These are phyloP conservation scores for Pterocles gutturalis DNA, from an alignment of 2,113 vertebrate genomes.

Conservation along the genomic window DNA sequence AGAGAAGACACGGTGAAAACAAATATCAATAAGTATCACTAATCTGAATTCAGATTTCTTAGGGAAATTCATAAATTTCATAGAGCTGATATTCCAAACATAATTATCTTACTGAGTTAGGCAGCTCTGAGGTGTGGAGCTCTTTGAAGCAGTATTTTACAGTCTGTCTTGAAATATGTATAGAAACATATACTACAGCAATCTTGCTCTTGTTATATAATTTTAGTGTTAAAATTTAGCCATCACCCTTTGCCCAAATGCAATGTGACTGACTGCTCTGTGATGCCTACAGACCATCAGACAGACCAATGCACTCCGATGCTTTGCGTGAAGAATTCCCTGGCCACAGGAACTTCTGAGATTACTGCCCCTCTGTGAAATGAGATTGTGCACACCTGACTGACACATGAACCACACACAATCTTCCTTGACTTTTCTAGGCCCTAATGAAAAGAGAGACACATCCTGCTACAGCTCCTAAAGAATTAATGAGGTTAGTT, in stretches of 20 bases:
- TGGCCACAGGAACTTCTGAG: neutral
- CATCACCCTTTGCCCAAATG: neutral
- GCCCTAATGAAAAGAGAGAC: neutral
- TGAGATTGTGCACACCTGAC: neutral
- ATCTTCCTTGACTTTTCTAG: neutral
- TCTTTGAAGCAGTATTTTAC: slow-evolving; percentile 28
- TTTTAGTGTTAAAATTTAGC: neutral
- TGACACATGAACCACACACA: neutral
- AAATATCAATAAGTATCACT: neutral
- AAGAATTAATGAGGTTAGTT: neutral
- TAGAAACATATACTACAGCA: neutral
- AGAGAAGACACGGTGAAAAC: neutral
- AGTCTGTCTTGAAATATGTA: slow-evolving; percentile 17
- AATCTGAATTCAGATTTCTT: too few relatives aligned
- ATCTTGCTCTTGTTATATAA: neutral
- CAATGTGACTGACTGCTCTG: neutral
- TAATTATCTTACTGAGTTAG: slow-evolving; percentile 1
- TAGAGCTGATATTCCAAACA: too few relatives aligned
- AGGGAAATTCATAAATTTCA: too few relatives aligned
- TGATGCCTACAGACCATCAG: neutral
- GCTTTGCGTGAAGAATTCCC: neutral
- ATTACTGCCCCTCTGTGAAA: neutral
- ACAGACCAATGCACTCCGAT: neutral
- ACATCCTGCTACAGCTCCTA: neutral
- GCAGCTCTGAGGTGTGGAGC: neutral